These are phyloP conservation scores for Polyommatus iphigenia DNA, from an alignment of 2,888 invertebrate species.

Conservation along the genomic window DNA sequence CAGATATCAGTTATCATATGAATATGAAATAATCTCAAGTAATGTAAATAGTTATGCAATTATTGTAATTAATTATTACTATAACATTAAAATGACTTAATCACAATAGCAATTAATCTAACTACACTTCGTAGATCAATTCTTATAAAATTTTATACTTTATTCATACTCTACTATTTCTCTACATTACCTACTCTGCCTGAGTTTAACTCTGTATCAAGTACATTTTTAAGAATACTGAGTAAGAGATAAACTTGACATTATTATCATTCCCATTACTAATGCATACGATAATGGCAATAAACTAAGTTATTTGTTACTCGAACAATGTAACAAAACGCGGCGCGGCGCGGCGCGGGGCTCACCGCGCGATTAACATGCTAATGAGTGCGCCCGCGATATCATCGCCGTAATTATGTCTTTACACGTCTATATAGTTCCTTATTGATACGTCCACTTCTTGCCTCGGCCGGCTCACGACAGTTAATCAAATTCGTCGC, in stretches of 20 bases:
- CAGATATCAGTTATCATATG: too few relatives aligned
- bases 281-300: slow-evolving; percentile 1
- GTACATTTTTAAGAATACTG: background rate
- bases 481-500: slow-evolving; percentile 43
- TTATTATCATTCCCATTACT: slow-evolving; percentile 12
- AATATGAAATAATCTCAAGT: background rate
- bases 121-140: background rate
- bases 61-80: slow-evolving; percentile 4
- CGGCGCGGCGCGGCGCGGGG: slow-evolving; percentile 43
- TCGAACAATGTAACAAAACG: slow-evolving; percentile 20
- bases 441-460: slow-evolving; percentile 58
- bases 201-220: background rate
- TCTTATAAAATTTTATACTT: background rate
- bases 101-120: background rate
- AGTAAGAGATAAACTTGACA: background rate
- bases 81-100: background rate
- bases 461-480: slow-evolving; percentile 56
- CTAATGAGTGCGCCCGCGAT: slow-evolving; percentile 73
- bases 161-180: background rate
- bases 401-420: slow-evolving; percentile 76
- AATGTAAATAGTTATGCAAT: background rate
- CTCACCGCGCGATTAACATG: slow-evolving; percentile 74
- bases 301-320: background rate
- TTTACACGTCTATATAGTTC: slow-evolving; percentile 67
- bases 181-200: background rate